phyloP scores from a whole-genome alignment of 2,113 vertebrate species.

The Mola mola region DNA sequence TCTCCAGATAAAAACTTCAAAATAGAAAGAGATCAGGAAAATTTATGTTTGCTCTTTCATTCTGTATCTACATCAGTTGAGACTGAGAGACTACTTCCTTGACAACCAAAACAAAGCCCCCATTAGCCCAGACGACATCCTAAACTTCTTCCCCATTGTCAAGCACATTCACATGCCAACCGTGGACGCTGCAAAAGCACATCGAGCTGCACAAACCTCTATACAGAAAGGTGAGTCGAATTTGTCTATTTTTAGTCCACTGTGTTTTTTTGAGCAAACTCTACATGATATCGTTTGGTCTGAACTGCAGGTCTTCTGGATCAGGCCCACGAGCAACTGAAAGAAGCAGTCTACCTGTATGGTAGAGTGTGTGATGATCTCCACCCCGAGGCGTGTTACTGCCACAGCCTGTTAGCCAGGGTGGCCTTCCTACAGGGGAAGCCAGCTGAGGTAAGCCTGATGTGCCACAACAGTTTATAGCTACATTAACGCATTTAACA shows the following conservation, averaged over 20 bases:
- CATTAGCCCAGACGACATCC: conserved; percentile 83
- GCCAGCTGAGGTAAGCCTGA: conserved; percentile 69
- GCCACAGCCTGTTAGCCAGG: conserved; percentile 80
- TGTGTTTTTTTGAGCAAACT: conserved; percentile 6
- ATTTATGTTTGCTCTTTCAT: too few relatives aligned
- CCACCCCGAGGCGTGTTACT: conserved; percentile 81
- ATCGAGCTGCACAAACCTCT: conserved; percentile 70
- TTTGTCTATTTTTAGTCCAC: not conserved
- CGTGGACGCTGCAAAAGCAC: conserved; percentile 73
- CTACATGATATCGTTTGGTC: not conserved
- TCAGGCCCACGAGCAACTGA: conserved; percentile 80
- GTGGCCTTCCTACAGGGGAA: conserved; percentile 80
- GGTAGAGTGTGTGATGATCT: conserved; percentile 82
- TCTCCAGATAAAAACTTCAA: not conserved
- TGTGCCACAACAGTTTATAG: not conserved
- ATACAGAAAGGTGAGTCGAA: conserved; percentile 79
- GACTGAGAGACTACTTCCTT: conserved; percentile 82
- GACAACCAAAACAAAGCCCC: conserved; percentile 84
- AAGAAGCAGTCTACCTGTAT: conserved; percentile 82
- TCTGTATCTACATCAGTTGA: conserved; percentile 73
- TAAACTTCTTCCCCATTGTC: conserved; percentile 84
- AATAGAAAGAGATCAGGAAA: too few relatives aligned
- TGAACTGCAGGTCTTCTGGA: conserved; percentile 78
- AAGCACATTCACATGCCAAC: conserved; percentile 79
- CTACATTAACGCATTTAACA: not conserved